Conservation (phyloP, 2,888 invertebrate species). For the Gymnosoma rotundatum region DNA sequence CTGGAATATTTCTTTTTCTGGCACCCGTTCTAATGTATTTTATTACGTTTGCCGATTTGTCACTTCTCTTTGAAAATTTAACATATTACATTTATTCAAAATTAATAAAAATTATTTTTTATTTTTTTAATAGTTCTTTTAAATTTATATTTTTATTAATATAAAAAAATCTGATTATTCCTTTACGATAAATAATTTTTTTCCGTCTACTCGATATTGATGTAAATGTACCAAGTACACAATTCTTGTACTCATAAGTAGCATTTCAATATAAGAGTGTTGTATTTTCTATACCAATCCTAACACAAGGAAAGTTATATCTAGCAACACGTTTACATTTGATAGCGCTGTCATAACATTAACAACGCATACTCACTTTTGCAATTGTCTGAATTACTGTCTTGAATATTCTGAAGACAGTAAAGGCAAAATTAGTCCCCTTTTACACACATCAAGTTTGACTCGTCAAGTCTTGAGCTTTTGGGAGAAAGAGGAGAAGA, state of each 20-base stretch:
- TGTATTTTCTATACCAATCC: no score
- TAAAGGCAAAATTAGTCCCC: no score
- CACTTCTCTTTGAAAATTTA: slow-evolving; percentile 18
- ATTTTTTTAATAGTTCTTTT: slow-evolving; percentile 9
- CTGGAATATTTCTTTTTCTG: slow-evolving; percentile 55
- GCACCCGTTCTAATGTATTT: slow-evolving; percentile 19
- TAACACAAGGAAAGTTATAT: no score
- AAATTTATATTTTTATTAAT: slow-evolving; percentile 30
- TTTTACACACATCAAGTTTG: no score
- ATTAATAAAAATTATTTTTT: background rate
- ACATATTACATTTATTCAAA: slow-evolving; percentile 3
- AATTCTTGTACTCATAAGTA: background rate
- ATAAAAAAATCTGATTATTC: slow-evolving; percentile 7
- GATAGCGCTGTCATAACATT: no score
- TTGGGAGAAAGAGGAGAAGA: no score
- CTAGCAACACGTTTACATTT: no score
- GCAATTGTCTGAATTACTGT: no score
- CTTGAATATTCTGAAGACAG: no score
- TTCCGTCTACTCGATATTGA: slow-evolving; percentile 45
- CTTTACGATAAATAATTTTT: slow-evolving; percentile 35
- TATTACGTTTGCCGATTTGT: slow-evolving; percentile 20
- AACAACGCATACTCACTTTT: no score
- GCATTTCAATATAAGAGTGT: background rate
- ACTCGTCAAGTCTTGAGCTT: no score
- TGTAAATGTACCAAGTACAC: slow-evolving; percentile 25